Conservation (phyloP, 2,797 vertebrate species). For the Amblyopsis hoosieri region DNA sequence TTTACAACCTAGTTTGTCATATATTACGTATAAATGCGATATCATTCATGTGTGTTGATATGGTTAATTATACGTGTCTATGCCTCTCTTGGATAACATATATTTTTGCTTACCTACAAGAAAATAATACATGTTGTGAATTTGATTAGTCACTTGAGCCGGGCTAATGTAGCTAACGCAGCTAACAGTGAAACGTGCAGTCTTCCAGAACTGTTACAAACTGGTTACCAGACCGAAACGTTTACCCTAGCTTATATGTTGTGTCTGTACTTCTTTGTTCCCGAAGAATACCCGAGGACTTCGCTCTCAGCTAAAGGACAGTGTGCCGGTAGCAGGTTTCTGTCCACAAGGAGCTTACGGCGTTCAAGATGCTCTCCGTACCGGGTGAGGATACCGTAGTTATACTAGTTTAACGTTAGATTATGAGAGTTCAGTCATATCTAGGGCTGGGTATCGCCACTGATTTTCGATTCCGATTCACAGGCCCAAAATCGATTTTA, state of each 20-base stretch:
- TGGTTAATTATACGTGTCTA: too few species aligned
- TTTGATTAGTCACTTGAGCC: conserved; percentile 74
- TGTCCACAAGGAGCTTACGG: conserved; percentile 85
- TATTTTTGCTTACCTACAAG: too few species aligned
- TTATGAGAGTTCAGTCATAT: too few species aligned
- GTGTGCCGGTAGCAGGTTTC: conserved; percentile 85
- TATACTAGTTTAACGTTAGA: not conserved
- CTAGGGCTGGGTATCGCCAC: too few species aligned
- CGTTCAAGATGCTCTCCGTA: conserved; percentile 85
- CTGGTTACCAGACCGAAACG: not conserved
- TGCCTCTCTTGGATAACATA: too few species aligned
- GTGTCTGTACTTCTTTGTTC: not conserved
- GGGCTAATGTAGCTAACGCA: conserved; percentile 5
- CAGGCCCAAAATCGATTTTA: too few species aligned
- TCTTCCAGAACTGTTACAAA: too few species aligned
- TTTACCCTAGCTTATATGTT: not conserved
- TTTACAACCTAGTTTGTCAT: not conserved
- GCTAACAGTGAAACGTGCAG: too few species aligned
- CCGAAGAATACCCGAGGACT: conserved; percentile 86
- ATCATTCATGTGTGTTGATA: fast-evolving
- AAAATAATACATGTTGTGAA: conserved; percentile 14
- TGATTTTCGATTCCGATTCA: too few species aligned
- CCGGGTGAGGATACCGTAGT: conserved; percentile 75
- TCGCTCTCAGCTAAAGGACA: conserved; percentile 88
- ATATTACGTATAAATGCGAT: fast-evolving